Conservation (phyloP, 1,140 invertebrate species). For the Trichoplusia ni region DNA sequence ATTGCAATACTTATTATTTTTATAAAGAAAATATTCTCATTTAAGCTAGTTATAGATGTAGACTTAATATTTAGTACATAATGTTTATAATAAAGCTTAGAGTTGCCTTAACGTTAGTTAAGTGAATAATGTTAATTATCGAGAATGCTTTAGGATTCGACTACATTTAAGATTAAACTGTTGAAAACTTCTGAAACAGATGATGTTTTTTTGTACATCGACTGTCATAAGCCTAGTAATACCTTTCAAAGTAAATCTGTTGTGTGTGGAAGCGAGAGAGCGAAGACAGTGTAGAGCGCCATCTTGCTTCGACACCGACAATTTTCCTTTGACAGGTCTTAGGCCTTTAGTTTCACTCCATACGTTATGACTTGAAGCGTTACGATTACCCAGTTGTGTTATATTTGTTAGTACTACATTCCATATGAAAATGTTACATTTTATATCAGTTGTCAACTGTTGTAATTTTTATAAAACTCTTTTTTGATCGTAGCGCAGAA, state of each 20-base stretch:
- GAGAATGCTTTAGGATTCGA: not conserved
- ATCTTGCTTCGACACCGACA: no score
- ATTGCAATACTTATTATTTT: constrained; percentile 66
- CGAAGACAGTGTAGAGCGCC: not conserved
- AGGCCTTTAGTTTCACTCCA: not conserved
- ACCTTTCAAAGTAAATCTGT: no score
- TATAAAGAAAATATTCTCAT: constrained; percentile 48
- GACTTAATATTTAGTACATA: constrained; percentile 38
- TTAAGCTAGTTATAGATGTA: constrained; percentile 37
- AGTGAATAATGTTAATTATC: not conserved
- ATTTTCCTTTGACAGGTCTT: no score
- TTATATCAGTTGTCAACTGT: not conserved
- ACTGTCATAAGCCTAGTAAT: no score
- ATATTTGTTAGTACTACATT: not conserved
- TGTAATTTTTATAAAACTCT: no score
- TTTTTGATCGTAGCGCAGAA: no score
- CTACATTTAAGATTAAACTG: not conserved
- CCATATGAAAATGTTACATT: not conserved
- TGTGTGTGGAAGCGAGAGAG: no score
- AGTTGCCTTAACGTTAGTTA: constrained; percentile 24
- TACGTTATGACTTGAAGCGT: not conserved
- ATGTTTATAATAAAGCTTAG: constrained; percentile 17
- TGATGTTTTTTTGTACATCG: no score
- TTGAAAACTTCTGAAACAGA: no score
- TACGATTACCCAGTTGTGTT: not conserved